Percentiles rank a stretch among this genome's conserved stretches.
Conservation (phyloP, 1,140 invertebrate genomes). For the Microplitis demolitor region DNA sequence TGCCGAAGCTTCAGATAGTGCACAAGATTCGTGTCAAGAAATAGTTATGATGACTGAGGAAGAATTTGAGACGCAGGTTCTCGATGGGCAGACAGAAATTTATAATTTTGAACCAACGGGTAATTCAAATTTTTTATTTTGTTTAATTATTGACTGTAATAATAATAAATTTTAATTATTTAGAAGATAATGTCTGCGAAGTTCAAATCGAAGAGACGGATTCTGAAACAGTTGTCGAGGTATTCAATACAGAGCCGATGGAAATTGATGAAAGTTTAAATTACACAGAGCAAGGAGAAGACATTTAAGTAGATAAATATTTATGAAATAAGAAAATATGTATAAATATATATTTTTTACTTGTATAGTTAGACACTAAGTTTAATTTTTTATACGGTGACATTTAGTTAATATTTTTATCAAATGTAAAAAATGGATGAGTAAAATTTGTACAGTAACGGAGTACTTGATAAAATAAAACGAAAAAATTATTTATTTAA, state of each 20-base stretch:
- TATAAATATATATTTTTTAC: constrained; percentile 33
- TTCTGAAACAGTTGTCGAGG: constrained; percentile 43
- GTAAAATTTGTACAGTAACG: background rate
- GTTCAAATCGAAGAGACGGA: constrained; percentile 35
- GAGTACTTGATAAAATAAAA: too few relatives aligned
- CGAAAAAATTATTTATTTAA: too few relatives aligned
- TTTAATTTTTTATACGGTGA: constrained; percentile 14
- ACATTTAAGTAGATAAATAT: background rate
- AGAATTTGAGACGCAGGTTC: constrained; percentile 31
- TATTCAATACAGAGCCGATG: constrained; percentile 59
- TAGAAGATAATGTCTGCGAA: constrained; percentile 36
- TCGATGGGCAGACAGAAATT: constrained; percentile 43
- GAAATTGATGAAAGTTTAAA: constrained; percentile 63
- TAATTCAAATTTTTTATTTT: constrained; percentile 25
- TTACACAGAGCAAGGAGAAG: constrained; percentile 58
- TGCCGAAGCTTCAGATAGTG: constrained; percentile 8
- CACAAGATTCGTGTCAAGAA: constrained; percentile 29
- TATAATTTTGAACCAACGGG: constrained; percentile 41
- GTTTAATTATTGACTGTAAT: constrained; percentile 8
- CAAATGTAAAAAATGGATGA: background rate
- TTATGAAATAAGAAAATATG: background rate
- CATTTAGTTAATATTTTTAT: constrained; percentile 11
- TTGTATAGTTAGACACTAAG: constrained; percentile 19
- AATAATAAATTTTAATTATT: constrained; percentile 20
- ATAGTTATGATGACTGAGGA: constrained; percentile 31